Conservation (phyloP, 2,888 invertebrate genomes). For the Cosmopolites sordidus region DNA sequence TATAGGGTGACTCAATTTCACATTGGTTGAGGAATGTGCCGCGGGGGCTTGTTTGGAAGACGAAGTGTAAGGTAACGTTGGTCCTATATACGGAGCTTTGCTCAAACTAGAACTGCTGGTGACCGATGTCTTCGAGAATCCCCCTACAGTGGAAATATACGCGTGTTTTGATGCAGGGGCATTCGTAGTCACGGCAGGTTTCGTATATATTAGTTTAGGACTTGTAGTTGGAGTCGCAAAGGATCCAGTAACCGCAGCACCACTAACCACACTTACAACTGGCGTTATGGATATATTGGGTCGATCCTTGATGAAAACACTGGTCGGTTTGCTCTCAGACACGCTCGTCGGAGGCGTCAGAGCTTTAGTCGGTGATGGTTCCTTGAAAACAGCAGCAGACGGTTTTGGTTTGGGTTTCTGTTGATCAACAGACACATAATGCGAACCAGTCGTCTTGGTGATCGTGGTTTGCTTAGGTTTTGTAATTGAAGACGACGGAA, state of each 20-base stretch:
- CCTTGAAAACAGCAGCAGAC: conserved; percentile 17
- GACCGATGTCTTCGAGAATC: neutral
- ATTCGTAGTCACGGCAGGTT: neutral
- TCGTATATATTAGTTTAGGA: neutral
- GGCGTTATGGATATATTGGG: conserved; percentile 52
- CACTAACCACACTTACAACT: conserved; percentile 32
- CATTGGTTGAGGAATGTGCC: conserved; percentile 18
- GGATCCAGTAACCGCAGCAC: conserved; percentile 15
- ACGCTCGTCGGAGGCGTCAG: neutral
- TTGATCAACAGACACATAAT: conserved; percentile 9
- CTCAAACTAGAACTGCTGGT: neutral
- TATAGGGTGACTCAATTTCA: neutral
- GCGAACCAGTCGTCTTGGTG: conserved; percentile 14
- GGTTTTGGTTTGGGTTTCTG: conserved; percentile 15
- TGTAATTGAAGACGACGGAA: neutral
- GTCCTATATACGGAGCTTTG: neutral
- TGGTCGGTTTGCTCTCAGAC: conserved; percentile 16
- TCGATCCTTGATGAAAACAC: conserved; percentile 44
- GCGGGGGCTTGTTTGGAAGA: conserved; percentile 15
- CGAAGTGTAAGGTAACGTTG: neutral
- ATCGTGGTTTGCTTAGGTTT: conserved; percentile 1
- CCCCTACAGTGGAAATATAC: neutral
- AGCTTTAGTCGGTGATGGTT: conserved; percentile 10
- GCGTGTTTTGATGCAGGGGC: neutral
- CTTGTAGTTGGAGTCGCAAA: neutral